Evolutionary conservation across 2,888 invertebrate genomes (phyloP), one percentile per base, ranked within the genome.

Genomic region (Xestia xanthographa): DNA sequence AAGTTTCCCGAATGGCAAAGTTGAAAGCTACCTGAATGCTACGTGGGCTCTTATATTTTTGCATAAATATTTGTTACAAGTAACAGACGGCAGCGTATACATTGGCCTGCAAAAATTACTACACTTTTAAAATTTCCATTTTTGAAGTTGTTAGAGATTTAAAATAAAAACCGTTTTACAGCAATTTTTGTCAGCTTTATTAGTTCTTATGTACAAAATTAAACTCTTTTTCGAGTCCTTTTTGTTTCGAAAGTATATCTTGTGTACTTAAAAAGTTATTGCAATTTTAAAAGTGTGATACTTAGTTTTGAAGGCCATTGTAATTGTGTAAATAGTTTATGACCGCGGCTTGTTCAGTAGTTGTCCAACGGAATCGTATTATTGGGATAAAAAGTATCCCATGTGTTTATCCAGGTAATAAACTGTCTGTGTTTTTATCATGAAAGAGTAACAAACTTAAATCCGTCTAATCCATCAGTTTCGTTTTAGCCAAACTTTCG

Each of bases 1-100:
- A 78, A 86, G 76, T 88, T 84, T 66, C 38, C 66, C 38, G 58
- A 86, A 81, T 75, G 71, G 70, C 65, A 65, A 86, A 73, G 74
- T 78, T 78, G 38, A 75, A 72, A 74, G 77, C 67, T 79, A 87
- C 85, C 77, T 82, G 87, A 82, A 77, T 72, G 34, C 34, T 34
- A 34, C 60, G 65, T 63, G 38, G 50, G 38, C 69, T 68, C 62
- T 77, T 72, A 69, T 74, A 77, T 84, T 84, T 84, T 85, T 69
- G 62, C 81, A 77, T 80, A 80, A 72, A 82, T 2, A 48, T 8
- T 34, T 22, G 60, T 4, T 34, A 14, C 14, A 80, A 84, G 50
- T 66, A 38, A 73, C 0, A 65, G 20, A 50, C 1, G 29, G 12
- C 0, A 34, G 53, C 53, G 53, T 38, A 1, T 0, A n/a, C n/a